Percentiles rank a stretch among this genome's conserved stretches.
Conservation (phyloP, 2,888 invertebrate species). For the Morpho helenor region DNA sequence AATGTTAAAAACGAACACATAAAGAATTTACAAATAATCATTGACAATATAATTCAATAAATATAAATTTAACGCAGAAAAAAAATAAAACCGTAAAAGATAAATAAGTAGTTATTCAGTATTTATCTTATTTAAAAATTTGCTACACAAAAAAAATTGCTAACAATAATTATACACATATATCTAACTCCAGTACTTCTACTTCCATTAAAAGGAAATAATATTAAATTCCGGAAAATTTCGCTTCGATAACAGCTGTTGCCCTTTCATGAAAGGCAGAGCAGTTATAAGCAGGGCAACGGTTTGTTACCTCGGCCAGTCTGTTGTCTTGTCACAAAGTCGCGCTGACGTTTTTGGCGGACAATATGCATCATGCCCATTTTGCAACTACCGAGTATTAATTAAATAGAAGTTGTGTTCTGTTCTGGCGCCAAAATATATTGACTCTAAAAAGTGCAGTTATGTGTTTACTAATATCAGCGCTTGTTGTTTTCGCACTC, state of each 20-base stretch:
- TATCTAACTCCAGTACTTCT: neutral
- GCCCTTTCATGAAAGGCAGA: conserved; percentile 49
- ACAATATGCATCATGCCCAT: conserved; percentile 15
- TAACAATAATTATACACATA: neutral
- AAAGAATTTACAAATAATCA: no score
- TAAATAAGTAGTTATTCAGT: no score
- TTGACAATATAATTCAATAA: no score
- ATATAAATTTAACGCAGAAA: no score
- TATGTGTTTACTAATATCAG: conserved; percentile 36
- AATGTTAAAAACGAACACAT: no score
- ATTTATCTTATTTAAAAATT: neutral
- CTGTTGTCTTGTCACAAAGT: conserved; percentile 49
- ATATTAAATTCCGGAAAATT: conserved; percentile 45
- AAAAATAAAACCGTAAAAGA: no score
- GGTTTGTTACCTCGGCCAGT: conserved; percentile 34
- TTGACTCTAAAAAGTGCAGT: conserved; percentile 5
- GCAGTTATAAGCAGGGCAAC: conserved; percentile 59
- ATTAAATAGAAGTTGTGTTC: neutral
- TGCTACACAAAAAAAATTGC: no score
- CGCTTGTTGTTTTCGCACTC: conserved; percentile 45
- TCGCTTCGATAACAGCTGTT: conserved; percentile 55
- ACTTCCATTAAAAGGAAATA: conserved; percentile 3
- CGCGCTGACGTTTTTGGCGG: conserved; percentile 34
- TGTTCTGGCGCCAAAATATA: conserved; percentile 9
- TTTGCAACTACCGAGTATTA: conserved; percentile 2